Conservation (phyloP, 2,113 vertebrate genomes). For the Forbesichthys papilliferus region DNA sequence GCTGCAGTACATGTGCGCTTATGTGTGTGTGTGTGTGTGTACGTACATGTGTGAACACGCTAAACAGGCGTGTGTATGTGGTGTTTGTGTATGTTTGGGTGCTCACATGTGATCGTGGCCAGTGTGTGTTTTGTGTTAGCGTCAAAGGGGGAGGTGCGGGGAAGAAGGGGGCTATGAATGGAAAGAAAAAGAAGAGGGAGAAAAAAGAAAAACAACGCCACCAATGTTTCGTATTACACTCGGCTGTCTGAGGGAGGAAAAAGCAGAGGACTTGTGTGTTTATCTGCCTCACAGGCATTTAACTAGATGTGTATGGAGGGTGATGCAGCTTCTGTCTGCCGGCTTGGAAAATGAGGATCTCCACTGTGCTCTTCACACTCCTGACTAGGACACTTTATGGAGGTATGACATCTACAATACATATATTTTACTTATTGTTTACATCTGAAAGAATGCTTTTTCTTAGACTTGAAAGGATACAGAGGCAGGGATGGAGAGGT, state of each 20-base stretch:
- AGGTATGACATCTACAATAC: slow-evolving; percentile 67
- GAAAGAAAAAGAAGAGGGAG: slow-evolving; percentile 17
- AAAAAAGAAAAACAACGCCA: slow-evolving; percentile 63
- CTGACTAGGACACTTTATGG: slow-evolving; percentile 65
- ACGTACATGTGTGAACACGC: slow-evolving; percentile 1
- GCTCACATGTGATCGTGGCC: slow-evolving; percentile 6
- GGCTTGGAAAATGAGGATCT: slow-evolving; percentile 79
- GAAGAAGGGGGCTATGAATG: not conserved
- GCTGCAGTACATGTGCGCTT: not conserved
- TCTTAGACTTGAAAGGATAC: too few species aligned
- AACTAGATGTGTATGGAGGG: slow-evolving; percentile 71
- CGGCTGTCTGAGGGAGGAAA: slow-evolving; percentile 18
- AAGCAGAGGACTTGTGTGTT: slow-evolving; percentile 45
- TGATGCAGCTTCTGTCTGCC: slow-evolving; percentile 43
- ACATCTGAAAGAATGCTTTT: not conserved
- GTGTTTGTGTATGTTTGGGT: slow-evolving; percentile 8
- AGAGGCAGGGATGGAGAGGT: too few species aligned
- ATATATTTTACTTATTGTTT: slow-evolving; percentile 18
- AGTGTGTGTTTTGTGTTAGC: slow-evolving; percentile 47
- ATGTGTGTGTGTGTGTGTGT: slow-evolving; percentile 16
- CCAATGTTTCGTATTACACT: slow-evolving; percentile 76
- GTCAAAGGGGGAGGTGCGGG: slow-evolving; percentile 46
- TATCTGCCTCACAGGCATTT: slow-evolving; percentile 53
- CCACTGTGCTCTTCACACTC: slow-evolving; percentile 68
- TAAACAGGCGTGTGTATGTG: slow-evolving; percentile 31